Evolutionary conservation across 2,888 invertebrate genomes (phyloP).

Genomic region (Osedax frankpressi): DNA sequence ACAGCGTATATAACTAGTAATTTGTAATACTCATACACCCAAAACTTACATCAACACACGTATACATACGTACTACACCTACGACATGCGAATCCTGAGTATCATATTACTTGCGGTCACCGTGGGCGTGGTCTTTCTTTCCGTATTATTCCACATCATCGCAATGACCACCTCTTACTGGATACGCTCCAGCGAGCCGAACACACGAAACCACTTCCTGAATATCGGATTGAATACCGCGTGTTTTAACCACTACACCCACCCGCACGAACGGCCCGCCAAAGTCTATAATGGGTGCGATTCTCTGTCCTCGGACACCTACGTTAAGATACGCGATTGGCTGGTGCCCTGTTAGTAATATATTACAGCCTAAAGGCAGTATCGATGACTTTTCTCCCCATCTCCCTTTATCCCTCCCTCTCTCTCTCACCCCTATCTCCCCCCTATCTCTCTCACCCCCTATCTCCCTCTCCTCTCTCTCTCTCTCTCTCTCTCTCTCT

Average conservation of each 20-base stretch:
- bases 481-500: background rate
- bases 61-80: no score
- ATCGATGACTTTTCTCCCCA: background rate
- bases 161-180: slow-evolving; percentile 22
- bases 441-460: background rate
- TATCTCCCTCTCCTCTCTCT: background rate
- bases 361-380: background rate
- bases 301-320: slow-evolving; percentile 25
- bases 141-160: slow-evolving; percentile 23
- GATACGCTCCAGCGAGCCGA: slow-evolving; percentile 23
- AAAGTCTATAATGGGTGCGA: slow-evolving; percentile 27
- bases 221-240: slow-evolving; percentile 28
- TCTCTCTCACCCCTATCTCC: background rate
- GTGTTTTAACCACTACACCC: slow-evolving; percentile 28
- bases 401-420: slow-evolving; percentile 1
- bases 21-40: no score
- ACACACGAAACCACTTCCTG: slow-evolving; percentile 24
- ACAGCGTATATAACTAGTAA: no score
- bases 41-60: no score
- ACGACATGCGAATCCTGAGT: no score
- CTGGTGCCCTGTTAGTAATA: slow-evolving; percentile 28
- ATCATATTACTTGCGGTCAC: no score
- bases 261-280: slow-evolving; percentile 26
- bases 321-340: slow-evolving; percentile 27
- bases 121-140: slow-evolving; percentile 16